Evolutionary conservation across 2,113 vertebrate genomes (phyloP).

Genomic region (Guaruba guarouba): DNA sequence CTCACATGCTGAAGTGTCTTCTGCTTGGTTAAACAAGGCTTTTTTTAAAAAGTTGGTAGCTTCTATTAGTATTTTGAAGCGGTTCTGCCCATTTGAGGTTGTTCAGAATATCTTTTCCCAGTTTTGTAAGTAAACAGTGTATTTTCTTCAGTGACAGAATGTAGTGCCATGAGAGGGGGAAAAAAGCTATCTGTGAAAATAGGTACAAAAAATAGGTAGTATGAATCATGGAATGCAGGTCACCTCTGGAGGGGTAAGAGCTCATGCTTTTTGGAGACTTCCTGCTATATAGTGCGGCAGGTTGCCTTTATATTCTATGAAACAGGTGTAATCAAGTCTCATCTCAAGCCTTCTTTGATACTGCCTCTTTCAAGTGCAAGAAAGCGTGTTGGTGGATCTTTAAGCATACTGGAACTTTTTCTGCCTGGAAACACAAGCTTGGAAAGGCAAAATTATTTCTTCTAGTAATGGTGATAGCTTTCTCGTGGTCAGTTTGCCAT

Average conservation of each 20-base stretch:
- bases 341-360: neutral
- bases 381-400: neutral
- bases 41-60: neutral
- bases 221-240: neutral
- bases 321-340: neutral
- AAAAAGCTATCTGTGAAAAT: neutral
- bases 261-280: neutral
- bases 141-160: neutral
- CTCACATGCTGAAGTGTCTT: conserved; percentile 36
- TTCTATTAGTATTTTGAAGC: neutral
- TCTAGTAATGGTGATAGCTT: neutral
- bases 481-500: neutral
- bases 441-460: neutral
- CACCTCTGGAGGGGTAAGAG: neutral
- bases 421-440: neutral
- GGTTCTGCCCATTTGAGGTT: neutral
- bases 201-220: neutral
- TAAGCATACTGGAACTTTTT: neutral
- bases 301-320: neutral
- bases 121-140: neutral
- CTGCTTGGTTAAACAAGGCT: conserved; percentile 6
- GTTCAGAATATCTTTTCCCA: neutral
- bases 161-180: neutral
- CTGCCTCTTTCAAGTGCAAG: neutral
- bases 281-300: neutral